Evolutionary conservation across 2,113 vertebrate species (phyloP), one percentile per base, ranked within the genome.

Genomic region (Psittacus erithacus): DNA sequence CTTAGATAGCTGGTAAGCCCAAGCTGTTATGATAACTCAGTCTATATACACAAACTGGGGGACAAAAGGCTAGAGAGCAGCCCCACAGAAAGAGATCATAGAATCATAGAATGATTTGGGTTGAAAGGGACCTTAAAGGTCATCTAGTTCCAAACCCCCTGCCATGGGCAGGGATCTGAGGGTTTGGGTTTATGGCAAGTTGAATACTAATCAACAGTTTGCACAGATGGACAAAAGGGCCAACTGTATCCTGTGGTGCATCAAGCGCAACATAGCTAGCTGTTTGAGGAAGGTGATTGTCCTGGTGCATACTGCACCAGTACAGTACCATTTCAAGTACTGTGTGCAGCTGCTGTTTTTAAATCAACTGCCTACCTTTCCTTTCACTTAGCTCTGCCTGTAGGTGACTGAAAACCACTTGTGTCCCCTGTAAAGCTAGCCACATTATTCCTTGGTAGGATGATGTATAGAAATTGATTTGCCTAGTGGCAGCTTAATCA

Each of bases 311-410:
- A 25, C 35, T 67, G 35, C 11, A 1, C 31, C 17, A 7, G 23
- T 33, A 13, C 0, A 0, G 47, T 8, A 24, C 8, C 64, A 53
- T 10, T 39, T 53, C 1, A 0, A 59, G 28, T 25, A 22, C 20
- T n/a, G 12, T 28, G 27, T 25, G 7, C 23, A 33, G n/a, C 4
- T 4, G n/a, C 27, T 29, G 8, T 15, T 79, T 92, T 83, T 68
- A 88, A 80, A 60, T 38, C 10, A 71, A 71, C 90, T 50, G 35
- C 14, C 4, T 44, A 23, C 10, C 29, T 88, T 91, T 79, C 57
- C 22, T 80, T 80, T 88, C 76, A 60, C 28, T 60, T 33, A 77
- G 6, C 11, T 47, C 9, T 41, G 62, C 22, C 14, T 10, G 65
- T 35, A 90, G 20, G n/a, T 78, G 38, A 47, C 17, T 52, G 46